Conservation (phyloP, 2,113 vertebrate genomes). For the Tenrec ecaudatus region DNA sequence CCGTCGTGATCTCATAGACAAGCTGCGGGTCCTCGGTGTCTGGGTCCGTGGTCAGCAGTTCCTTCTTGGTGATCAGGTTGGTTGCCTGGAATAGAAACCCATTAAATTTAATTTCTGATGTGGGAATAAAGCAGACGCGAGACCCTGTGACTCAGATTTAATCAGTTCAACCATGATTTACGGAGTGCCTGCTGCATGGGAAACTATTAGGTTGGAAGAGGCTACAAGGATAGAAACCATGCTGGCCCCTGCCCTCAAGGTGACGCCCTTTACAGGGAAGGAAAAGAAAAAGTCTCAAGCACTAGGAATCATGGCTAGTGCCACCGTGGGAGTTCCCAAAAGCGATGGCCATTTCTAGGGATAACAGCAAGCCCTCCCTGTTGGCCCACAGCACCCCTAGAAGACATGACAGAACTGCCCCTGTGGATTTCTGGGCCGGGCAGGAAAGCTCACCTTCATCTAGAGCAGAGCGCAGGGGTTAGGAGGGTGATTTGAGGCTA, state of each 20-base stretch:
- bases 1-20: slow-evolving; percentile 91
- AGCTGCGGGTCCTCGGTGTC: slow-evolving; percentile 95
- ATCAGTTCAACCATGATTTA: slow-evolving; percentile 69
- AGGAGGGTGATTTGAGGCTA: slow-evolving; percentile 1
- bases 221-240: background rate
- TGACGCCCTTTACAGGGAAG: background rate
- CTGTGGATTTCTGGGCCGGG: too few relatives aligned
- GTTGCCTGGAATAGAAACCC: slow-evolving; percentile 90
- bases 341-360: background rate
- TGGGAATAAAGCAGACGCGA: slow-evolving; percentile 65
- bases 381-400: too few relatives aligned
- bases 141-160: slow-evolving; percentile 74
- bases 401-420: too few relatives aligned
- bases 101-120: slow-evolving; percentile 68
- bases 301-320: background rate
- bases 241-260: background rate
- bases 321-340: background rate
- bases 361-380: too few relatives aligned
- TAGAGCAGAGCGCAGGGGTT: background rate
- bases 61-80: slow-evolving; percentile 97
- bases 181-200: slow-evolving; percentile 21
- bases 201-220: slow-evolving; percentile 41
- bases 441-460: background rate
- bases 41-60: slow-evolving; percentile 94
- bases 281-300: background rate